Evolutionary conservation across 2,113 vertebrate species (phyloP).

Genomic region (Perccottus glenii): DNA sequence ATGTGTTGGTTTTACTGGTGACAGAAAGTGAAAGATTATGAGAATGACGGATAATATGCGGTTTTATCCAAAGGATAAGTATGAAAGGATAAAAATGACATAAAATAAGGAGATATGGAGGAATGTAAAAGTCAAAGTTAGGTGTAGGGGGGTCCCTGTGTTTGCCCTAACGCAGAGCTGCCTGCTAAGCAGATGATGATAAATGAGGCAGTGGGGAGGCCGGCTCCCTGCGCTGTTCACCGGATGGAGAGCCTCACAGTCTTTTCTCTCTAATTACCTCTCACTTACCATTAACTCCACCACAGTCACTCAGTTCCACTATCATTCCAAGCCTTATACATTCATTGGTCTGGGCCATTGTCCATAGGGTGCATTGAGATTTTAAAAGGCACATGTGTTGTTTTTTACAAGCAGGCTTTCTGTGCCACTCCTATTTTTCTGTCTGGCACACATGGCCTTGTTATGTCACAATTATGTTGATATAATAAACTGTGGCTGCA

Average conservation of each 20-base stretch:
- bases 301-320: constrained; percentile 65
- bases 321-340: constrained; percentile 55
- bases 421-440: neutral
- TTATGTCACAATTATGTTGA: neutral
- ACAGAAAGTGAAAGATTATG: constrained; percentile 4
- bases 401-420: neutral
- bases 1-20: constrained; percentile 24
- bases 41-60: constrained; percentile 13
- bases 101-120: constrained; percentile 31
- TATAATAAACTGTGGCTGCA: constrained; percentile 3
- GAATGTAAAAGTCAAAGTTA: constrained; percentile 27
- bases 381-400: neutral
- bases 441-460: constrained; percentile 1
- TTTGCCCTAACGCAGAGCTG: constrained; percentile 72
- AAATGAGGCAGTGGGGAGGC: constrained; percentile 72
- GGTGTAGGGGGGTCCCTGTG: constrained; percentile 62
- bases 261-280: constrained; percentile 81
- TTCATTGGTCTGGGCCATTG: neutral
- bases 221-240: constrained; percentile 53
- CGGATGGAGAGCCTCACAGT: constrained; percentile 67
- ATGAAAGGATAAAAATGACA: constrained; percentile 35
- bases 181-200: constrained; percentile 81
- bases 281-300: constrained; percentile 78
- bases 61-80: constrained; percentile 14
- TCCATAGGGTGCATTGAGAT: neutral